These are phyloP conservation scores for Ptyas mucosa DNA, from an alignment of 2,113 vertebrate species.

Conservation along the genomic window DNA sequence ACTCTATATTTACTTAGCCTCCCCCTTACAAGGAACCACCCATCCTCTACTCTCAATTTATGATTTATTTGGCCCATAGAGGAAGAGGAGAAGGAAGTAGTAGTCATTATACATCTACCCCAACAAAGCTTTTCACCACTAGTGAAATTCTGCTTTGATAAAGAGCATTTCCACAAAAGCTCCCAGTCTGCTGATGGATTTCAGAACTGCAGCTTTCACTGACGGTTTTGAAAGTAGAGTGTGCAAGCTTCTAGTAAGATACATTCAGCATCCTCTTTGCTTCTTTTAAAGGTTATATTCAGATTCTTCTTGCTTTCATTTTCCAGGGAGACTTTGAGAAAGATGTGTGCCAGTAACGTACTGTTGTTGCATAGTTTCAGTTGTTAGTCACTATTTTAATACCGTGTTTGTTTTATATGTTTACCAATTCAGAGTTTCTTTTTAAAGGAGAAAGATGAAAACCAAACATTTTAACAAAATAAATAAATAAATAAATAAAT, in stretches of 20 bases:
- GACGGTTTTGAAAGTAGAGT: constrained; percentile 56
- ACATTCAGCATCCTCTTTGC: background rate
- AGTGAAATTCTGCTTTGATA: background rate
- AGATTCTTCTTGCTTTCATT: background rate
- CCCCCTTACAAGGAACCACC: background rate
- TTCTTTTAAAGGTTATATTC: background rate
- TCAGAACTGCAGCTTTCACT: constrained; percentile 30
- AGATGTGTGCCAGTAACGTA: background rate
- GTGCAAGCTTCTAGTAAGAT: constrained; percentile 27
- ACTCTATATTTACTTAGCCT: background rate
- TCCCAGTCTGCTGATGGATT: background rate
- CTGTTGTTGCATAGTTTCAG: background rate
- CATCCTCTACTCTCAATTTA: background rate
- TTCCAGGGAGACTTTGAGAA: background rate
- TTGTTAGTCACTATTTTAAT: background rate
- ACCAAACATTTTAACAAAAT: background rate
- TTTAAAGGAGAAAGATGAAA: background rate
- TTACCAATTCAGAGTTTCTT: background rate
- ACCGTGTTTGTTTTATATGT: background rate
- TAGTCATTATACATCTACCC: background rate
- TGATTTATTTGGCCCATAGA: background rate
- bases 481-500: background rate
- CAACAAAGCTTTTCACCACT: background rate
- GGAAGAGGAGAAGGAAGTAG: background rate
- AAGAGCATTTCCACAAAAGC: background rate